Evolutionary conservation across 2,888 invertebrate genomes (phyloP).

Genomic region (Ochlodes sylvanus): DNA sequence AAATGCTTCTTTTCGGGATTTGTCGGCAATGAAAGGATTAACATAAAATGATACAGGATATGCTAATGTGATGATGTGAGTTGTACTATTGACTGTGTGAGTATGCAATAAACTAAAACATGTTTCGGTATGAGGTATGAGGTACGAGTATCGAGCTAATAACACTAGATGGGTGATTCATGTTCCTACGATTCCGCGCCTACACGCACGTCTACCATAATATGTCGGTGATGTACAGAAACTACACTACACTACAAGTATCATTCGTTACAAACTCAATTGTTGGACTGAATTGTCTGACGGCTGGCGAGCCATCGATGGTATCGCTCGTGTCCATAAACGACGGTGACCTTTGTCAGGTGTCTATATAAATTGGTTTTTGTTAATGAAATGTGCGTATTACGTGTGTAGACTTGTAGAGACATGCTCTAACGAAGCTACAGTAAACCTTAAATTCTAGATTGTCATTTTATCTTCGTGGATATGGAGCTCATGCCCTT

Average conservation of each 20-base stretch:
- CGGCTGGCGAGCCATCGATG: not conserved
- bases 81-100: too few species aligned
- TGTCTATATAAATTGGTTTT: not conserved
- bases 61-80: too few species aligned
- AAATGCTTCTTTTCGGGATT: too few species aligned
- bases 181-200: not conserved
- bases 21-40: too few species aligned
- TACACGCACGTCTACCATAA: not conserved
- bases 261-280: not conserved
- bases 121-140: not conserved
- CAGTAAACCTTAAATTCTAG: too few species aligned
- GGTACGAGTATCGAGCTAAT: not conserved
- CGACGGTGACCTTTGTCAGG: not conserved
- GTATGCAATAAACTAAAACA: too few species aligned
- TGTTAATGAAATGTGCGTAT: not conserved
- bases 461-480: too few species aligned
- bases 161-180: constrained; percentile 2
- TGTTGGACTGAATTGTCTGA: not conserved
- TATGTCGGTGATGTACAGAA: not conserved
- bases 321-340: not conserved
- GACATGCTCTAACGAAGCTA: too few species aligned
- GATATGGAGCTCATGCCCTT: too few species aligned
- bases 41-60: too few species aligned
- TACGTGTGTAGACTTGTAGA: too few species aligned
- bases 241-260: not conserved